Evolutionary conservation across 2,888 invertebrate species (phyloP).

Genomic region (Magallana nippona): DNA sequence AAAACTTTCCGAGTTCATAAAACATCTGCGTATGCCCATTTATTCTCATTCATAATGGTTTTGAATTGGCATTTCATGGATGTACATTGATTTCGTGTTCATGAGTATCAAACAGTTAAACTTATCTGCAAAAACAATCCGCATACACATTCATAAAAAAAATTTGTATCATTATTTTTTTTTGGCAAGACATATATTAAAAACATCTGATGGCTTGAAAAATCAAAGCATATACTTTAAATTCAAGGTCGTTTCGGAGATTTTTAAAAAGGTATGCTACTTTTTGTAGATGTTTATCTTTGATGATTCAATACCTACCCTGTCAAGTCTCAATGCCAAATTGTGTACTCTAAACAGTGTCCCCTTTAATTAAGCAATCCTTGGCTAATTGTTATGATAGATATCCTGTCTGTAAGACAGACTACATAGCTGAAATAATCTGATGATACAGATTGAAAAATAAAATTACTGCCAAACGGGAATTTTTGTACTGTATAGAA

Average conservation of each 20-base stretch:
- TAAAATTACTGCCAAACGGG: neutral
- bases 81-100: no score
- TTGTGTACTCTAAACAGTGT: neutral
- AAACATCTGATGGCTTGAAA: neutral
- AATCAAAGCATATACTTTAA: conserved; percentile 1
- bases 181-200: neutral
- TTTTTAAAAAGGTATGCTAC: neutral
- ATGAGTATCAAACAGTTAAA: no score
- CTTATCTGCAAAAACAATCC: no score
- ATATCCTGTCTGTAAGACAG: neutral
- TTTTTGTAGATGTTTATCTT: neutral
- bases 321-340: neutral
- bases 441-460: conserved; percentile 12
- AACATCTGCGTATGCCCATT: no score
- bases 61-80: no score
- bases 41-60: no score
- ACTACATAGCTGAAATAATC: neutral
- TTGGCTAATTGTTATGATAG: neutral
- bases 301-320: neutral
- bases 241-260: neutral
- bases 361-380: conserved; percentile 9
- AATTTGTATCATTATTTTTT: no score
- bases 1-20: no score
- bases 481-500: neutral
- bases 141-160: no score